Percentiles rank a stretch among this genome's conserved stretches.
phyloP scores from a whole-genome alignment of 2,113 vertebrate species.

The Parus major region DNA sequence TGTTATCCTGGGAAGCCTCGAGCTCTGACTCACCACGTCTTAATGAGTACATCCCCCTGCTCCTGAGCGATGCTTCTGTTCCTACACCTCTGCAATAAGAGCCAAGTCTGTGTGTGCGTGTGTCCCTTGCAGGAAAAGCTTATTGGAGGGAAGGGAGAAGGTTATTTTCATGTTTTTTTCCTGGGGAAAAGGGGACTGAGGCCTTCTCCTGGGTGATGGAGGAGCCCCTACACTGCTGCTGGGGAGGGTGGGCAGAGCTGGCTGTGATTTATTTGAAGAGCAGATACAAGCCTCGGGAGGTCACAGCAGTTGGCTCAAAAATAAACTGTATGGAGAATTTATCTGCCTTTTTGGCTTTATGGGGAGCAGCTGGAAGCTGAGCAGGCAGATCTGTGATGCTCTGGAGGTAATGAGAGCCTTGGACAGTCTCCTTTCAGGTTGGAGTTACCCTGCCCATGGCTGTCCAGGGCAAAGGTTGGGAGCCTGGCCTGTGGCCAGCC shows the following conservation, averaged over 20 bases:
- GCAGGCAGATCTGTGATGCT: background rate
- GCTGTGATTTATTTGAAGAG: background rate
- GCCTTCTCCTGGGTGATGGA: background rate
- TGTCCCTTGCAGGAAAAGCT: background rate
- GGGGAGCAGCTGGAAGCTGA: background rate
- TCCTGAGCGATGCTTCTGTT: background rate
- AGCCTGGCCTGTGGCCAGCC: background rate
- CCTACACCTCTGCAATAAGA: background rate
- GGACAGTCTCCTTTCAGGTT: background rate
- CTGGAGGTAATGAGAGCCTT: background rate
- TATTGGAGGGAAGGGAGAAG: accelerated
- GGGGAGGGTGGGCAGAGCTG: background rate
- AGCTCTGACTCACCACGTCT: background rate
- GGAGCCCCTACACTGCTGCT: background rate
- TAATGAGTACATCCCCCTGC: background rate
- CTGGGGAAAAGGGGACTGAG: background rate
- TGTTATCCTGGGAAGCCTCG: background rate
- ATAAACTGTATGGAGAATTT: background rate
- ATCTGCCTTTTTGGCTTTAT: background rate
- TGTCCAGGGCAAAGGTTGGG: background rate
- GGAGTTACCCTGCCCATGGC: background rate
- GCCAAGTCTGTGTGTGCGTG: background rate
- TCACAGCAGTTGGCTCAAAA: background rate
- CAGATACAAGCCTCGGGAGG: background rate
- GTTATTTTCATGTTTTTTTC: background rate